Evolutionary conservation across 2,888 invertebrate genomes (phyloP).

Genomic region (Gisinianus flammeolus): DNA sequence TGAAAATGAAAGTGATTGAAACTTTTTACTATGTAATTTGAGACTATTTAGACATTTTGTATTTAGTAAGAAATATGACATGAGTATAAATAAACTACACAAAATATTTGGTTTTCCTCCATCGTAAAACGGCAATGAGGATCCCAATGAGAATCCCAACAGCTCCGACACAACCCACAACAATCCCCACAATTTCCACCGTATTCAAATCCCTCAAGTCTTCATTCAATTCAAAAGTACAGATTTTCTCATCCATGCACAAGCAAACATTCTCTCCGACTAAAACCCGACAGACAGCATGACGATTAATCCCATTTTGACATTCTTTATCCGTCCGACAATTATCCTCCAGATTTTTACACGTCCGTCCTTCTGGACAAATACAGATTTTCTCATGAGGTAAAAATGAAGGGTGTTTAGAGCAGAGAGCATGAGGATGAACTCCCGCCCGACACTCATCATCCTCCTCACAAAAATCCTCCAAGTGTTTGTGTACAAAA

Average conservation of each 20-base stretch:
- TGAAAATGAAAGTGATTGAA: no score
- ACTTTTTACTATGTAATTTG: no score
- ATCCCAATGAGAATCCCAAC: background rate
- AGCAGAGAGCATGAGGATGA: conserved; percentile 45
- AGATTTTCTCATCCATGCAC: conserved; percentile 5
- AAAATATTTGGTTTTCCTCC: conserved; percentile 21
- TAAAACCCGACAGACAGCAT: background rate
- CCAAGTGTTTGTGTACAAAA: background rate
- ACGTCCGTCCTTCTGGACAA: background rate
- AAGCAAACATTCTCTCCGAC: conserved; percentile 12
- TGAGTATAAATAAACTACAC: background rate
- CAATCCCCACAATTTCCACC: background rate
- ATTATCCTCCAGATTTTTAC: conserved; percentile 13
- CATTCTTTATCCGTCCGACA: conserved; percentile 6
- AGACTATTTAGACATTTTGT: background rate
- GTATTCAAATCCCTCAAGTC: background rate
- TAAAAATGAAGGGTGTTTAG: background rate
- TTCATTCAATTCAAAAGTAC: background rate
- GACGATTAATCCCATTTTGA: conserved; percentile 5
- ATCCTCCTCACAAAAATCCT: conserved; percentile 11
- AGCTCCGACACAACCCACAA: background rate
- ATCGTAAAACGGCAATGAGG: background rate
- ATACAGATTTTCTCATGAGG: conserved; percentile 9
- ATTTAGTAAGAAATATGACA: background rate
- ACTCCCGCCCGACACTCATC: conserved; percentile 29